Evolutionary conservation across 2,113 vertebrate genomes (phyloP).

Genomic region (Plestiodon gilberti): DNA sequence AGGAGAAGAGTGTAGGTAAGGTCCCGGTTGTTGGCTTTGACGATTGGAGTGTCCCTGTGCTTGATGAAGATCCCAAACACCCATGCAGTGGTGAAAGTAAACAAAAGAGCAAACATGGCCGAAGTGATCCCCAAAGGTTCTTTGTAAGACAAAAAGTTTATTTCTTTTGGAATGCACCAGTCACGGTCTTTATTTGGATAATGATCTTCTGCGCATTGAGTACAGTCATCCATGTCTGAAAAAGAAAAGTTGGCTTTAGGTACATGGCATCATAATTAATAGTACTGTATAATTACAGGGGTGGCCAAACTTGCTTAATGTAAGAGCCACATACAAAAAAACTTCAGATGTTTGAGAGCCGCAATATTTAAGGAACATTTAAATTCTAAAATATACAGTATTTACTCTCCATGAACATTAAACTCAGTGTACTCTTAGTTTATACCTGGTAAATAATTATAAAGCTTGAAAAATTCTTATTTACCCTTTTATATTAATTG

Average conservation of each 20-base stretch:
- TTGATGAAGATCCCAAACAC: not conserved
- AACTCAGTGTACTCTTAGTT: too few relatives aligned
- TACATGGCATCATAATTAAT: too few relatives aligned
- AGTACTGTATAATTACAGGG: too few relatives aligned
- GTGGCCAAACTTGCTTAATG: too few relatives aligned
- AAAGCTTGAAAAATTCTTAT: too few relatives aligned
- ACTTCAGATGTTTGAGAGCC: too few relatives aligned
- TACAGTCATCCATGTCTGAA: not conserved
- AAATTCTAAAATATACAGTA: too few relatives aligned
- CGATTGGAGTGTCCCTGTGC: slow-evolving; percentile 72
- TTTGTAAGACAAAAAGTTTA: not conserved
- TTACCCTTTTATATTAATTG: too few relatives aligned
- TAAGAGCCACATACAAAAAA: too few relatives aligned
- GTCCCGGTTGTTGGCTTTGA: slow-evolving; percentile 78
- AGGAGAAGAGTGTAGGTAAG: slow-evolving; percentile 76
- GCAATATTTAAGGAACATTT: too few relatives aligned
- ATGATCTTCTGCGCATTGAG: not conserved
- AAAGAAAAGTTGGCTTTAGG: not conserved
- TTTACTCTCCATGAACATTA: too few relatives aligned
- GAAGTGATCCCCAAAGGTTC: not conserved
- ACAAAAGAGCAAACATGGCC: not conserved
- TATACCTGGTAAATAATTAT: too few relatives aligned
- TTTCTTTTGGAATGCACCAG: not conserved
- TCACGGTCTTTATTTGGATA: not conserved
- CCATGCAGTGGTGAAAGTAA: not conserved